phyloP scores from a whole-genome alignment of 2,888 invertebrate genomes.

The Sinotaia quadrata region DNA sequence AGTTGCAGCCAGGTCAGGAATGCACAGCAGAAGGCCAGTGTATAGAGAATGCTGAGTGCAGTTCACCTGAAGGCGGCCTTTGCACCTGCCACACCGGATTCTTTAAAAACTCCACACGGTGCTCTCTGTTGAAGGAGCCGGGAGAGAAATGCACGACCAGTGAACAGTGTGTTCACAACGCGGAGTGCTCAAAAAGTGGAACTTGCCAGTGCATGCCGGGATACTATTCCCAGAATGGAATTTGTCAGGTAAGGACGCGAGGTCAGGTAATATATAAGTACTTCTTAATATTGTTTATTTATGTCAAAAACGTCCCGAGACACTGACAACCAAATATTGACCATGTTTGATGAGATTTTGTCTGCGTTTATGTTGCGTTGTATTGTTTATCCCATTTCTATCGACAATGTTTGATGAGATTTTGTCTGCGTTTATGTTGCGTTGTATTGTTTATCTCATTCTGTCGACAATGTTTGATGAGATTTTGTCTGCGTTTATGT shows the following conservation, averaged over 20 bases:
- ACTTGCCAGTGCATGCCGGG: conserved; percentile 27
- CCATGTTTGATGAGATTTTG: too few relatives aligned
- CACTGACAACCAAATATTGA: too few relatives aligned
- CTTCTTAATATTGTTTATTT: too few relatives aligned
- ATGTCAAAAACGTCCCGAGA: too few relatives aligned
- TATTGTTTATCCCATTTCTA: too few relatives aligned
- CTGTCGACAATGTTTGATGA: too few relatives aligned
- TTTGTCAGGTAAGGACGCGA: conserved; percentile 15
- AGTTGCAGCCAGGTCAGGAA: conserved; percentile 16
- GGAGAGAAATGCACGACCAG: conserved; percentile 18
- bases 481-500: too few relatives aligned
- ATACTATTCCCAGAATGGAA: conserved; percentile 16
- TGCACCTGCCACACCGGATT: conserved; percentile 27
- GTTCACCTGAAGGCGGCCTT: conserved; percentile 1
- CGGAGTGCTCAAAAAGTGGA: conserved; percentile 25
- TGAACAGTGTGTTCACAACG: conserved; percentile 23
- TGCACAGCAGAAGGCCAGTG: conserved; percentile 32
- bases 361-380: too few relatives aligned
- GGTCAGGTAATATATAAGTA: too few relatives aligned
- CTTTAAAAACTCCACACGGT: conserved; percentile 23
- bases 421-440: too few relatives aligned
- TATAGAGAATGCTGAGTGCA: conserved; percentile 30
- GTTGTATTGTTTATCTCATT: too few relatives aligned
- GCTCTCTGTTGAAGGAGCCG: conserved; percentile 16
- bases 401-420: too few relatives aligned